Evolutionary conservation across 2,797 vertebrate species (phyloP).

Genomic region (Pipistrellus kuhlii): DNA sequence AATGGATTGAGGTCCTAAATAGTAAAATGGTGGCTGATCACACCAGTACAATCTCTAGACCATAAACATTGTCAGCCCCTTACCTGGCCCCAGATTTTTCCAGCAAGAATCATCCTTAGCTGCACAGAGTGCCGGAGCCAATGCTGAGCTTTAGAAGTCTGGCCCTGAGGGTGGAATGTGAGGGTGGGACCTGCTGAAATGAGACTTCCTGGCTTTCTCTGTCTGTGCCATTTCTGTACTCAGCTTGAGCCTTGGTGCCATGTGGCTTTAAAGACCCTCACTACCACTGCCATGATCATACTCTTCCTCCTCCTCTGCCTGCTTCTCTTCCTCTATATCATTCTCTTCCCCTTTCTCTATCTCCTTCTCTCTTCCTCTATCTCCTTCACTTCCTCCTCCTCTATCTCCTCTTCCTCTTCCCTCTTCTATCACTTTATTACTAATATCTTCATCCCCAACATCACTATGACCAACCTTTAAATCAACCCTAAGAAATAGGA

Average conservation of each 20-base stretch:
- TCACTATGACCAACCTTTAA: neutral
- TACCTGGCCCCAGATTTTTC: neutral
- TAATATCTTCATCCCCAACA: too few species aligned
- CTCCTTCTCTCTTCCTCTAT: too few species aligned
- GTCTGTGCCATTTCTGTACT: neutral
- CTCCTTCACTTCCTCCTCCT: neutral
- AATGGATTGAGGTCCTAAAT: neutral
- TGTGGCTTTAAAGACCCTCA: neutral
- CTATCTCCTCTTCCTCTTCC: neutral
- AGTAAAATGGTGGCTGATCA: too few species aligned
- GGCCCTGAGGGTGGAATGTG: accelerated
- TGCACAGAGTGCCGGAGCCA: neutral
- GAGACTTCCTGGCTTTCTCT: neutral
- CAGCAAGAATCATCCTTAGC: neutral
- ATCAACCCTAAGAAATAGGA: neutral
- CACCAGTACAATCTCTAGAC: neutral
- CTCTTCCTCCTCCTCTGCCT: neutral
- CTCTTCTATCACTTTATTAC: neutral
- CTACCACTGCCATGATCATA: accelerated
- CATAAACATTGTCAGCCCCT: neutral
- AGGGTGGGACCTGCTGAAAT: too few species aligned
- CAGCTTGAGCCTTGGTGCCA: neutral
- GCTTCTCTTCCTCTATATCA: neutral
- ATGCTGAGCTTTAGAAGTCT: neutral
- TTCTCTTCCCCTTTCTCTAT: neutral